Percentiles rank a stretch among this genome's conserved stretches.
These are phyloP conservation scores for Digitonthophagus gazella DNA, from an alignment of 2,888 invertebrate species.

Conservation along the genomic window DNA sequence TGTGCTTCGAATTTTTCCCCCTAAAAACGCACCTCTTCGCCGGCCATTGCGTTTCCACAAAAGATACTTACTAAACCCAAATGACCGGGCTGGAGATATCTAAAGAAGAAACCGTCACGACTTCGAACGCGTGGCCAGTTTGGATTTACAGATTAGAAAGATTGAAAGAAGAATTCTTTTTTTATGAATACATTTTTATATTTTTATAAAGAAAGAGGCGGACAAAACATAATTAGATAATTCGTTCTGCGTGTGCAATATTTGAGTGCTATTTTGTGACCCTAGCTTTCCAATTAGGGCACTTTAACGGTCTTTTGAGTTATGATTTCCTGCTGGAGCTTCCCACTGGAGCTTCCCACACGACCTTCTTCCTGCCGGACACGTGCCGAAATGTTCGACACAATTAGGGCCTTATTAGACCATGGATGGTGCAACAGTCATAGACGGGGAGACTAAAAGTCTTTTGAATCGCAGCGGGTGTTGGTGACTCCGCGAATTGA, in stretches of 20 bases:
- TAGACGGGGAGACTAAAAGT: not conserved
- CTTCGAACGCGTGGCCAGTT: not conserved
- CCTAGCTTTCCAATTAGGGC: not conserved
- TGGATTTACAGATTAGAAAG: not conserved
- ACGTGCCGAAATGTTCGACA: not conserved
- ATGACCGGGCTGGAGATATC: not conserved
- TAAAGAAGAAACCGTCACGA: not conserved
- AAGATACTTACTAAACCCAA: not conserved
- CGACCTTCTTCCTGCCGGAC: not conserved
- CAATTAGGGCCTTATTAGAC: not conserved
- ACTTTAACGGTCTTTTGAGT: not conserved
- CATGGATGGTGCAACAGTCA: not conserved
- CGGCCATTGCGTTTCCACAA: not conserved
- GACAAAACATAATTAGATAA: not conserved
- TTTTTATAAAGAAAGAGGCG: too few relatives aligned
- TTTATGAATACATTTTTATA: too few relatives aligned
- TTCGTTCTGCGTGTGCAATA: too few relatives aligned
- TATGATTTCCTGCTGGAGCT: not conserved
- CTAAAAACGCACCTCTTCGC: not conserved
- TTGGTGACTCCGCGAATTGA: not conserved
- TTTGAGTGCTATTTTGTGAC: too few relatives aligned
- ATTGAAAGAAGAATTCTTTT: not conserved
- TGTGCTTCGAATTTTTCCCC: not conserved
- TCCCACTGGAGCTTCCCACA: not conserved
- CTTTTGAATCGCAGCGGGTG: not conserved